Base-by-base conservation (phyloP, 1,140 invertebrate species). In the Philaenus spumarius region DNA sequence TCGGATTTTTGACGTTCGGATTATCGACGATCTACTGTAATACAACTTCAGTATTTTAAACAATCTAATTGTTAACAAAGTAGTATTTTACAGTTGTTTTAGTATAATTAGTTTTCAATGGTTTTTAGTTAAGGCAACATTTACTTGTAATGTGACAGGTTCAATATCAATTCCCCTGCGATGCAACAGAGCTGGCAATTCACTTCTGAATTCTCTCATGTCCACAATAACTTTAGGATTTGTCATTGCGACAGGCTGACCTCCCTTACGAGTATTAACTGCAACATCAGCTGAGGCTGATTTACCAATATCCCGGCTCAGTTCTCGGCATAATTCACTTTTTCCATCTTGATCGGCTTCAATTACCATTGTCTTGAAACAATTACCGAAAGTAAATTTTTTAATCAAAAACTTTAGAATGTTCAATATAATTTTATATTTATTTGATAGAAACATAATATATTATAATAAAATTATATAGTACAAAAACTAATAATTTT, bases 201-300 rank as follows among this genome's bases (percentile, higher is more conserved):
- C 95, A 61, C 93, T 96, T 46, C 95, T 81, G 71, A 99, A 99
- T 75, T 99, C 97, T 68, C 97, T 80, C 86, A 98, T 95, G 73
- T 99, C 97, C 19, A 99, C 94, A 66, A 98, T 90, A 12, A 98
- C 76, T 68, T 85, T 71, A 1, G 80, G 77, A 24, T 75, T 76
- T 43, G 75, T 74, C 14, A 52, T 51, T 35, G 62, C 58, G 46
- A 57, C 52, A 62, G 68, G 58, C 2, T 69, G 34, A 62, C 76
- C 89, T 53, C 85, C 89, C 75, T 85, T 82, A 34, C 87, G 77
- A 12, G 81, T 85, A 69, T 70, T 58, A 17, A 59, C 62, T 53
- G 69, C 63, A 19, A 71, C 67, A 40, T 75, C 73, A 12, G 74
- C 62, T 48, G 54, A 20, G 11, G 57, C 59, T 14, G 52, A 39